Percentiles rank a stretch among this genome's conserved stretches.
These are phyloP conservation scores for Chelmon rostratus DNA, from an alignment of 2,797 vertebrate genomes.

Conservation along the genomic window DNA sequence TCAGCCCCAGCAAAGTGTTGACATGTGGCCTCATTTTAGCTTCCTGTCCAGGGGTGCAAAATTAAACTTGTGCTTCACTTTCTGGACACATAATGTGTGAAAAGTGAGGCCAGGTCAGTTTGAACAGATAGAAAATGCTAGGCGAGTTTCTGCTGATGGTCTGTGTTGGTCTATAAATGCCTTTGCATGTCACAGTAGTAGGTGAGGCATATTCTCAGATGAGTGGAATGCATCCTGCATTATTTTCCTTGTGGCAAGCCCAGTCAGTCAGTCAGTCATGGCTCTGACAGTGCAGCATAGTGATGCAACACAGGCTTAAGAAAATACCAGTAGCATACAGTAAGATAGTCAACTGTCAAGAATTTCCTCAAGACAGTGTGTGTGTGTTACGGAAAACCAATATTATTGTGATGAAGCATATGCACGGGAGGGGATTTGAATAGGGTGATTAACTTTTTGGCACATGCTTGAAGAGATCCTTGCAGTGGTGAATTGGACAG, in stretches of 20 bases:
- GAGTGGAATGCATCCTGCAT: conserved; percentile 28
- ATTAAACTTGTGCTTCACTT: neutral
- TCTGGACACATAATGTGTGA: neutral
- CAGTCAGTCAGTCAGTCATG: conserved; percentile 39
- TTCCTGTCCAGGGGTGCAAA: conserved; percentile 14
- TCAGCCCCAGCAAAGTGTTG: neutral
- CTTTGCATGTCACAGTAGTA: neutral
- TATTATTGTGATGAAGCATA: conserved; percentile 4
- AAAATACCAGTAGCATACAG: neutral
- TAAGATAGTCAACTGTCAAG: neutral
- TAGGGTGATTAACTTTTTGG: conserved; percentile 70
- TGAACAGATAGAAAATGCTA: neutral
- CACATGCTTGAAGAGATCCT: conserved; percentile 62
- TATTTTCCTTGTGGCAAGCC: conserved; percentile 18
- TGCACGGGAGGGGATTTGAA: conserved; percentile 43
- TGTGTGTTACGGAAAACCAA: neutral
- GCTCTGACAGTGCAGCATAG: neutral
- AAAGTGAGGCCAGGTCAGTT: neutral
- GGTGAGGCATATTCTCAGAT: neutral
- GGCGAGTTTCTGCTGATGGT: neutral
- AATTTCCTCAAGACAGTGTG: neutral
- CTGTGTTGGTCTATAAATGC: neutral
- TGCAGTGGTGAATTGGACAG: conserved; percentile 61
- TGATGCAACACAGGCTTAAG: conserved; percentile 18
- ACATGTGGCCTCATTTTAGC: conserved; percentile 18